Percentiles rank a stretch among this genome's conserved stretches.
Evolutionary conservation across 2,888 invertebrate species (phyloP).

Genomic region (Dastarcus helophoroides): DNA sequence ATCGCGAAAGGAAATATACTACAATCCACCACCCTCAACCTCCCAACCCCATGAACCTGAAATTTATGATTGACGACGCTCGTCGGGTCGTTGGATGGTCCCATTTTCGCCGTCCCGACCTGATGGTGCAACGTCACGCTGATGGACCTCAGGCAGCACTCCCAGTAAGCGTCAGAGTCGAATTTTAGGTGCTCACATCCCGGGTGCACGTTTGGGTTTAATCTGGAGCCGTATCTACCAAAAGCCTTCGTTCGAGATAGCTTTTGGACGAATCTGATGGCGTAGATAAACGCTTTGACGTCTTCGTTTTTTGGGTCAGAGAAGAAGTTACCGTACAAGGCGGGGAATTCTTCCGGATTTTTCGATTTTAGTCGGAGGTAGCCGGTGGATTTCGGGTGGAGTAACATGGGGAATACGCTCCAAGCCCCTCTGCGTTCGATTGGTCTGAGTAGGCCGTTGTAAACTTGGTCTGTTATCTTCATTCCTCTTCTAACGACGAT

Average conservation of each 20-base stretch:
- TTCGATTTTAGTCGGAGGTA: slow-evolving; percentile 38
- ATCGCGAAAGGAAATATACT: slow-evolving; percentile 56
- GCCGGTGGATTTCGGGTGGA: slow-evolving; percentile 46
- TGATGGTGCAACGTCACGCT: slow-evolving; percentile 58
- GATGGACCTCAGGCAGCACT: slow-evolving; percentile 48
- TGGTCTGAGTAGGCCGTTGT: slow-evolving; percentile 29
- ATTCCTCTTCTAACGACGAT: slow-evolving; percentile 14
- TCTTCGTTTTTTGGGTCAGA: slow-evolving; percentile 37
- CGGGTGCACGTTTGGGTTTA: slow-evolving; percentile 44
- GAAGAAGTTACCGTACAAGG: slow-evolving; percentile 50
- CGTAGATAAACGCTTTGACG: slow-evolving; percentile 40
- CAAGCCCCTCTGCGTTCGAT: slow-evolving; percentile 40
- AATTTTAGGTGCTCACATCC: slow-evolving; percentile 44
- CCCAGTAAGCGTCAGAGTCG: slow-evolving; percentile 54
- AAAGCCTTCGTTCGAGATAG: slow-evolving; percentile 40
- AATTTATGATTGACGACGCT: slow-evolving; percentile 34
- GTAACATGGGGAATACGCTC: slow-evolving; percentile 42
- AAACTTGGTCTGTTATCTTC: slow-evolving; percentile 21
- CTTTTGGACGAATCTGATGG: slow-evolving; percentile 39
- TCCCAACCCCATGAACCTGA: slow-evolving; percentile 50
- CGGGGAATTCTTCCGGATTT: slow-evolving; percentile 48
- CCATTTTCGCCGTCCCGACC: slow-evolving; percentile 60
- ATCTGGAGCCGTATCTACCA: slow-evolving; percentile 44
- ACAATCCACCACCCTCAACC: slow-evolving; percentile 55
- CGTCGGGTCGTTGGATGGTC: slow-evolving; percentile 42